phyloP scores from a whole-genome alignment of 2,888 invertebrate species.

The Sympetrum striolatum region DNA sequence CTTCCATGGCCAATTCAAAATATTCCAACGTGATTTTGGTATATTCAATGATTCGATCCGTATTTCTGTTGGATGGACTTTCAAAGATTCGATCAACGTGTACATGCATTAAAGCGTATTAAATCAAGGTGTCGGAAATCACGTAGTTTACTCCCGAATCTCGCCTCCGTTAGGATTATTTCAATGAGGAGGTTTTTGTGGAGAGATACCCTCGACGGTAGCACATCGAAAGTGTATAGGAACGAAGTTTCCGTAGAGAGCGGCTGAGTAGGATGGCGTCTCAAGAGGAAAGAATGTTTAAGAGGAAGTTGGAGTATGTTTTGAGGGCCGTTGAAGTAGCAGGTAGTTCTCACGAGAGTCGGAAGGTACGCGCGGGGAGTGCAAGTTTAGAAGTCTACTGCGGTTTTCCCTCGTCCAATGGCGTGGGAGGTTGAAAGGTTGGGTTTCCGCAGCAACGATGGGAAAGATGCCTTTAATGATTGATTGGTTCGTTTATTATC shows the following conservation, averaged over 20 bases:
- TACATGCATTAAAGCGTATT: too few species aligned
- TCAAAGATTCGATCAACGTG: too few species aligned
- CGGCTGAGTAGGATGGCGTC: not conserved
- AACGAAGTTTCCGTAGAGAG: not conserved
- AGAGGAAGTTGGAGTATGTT: not conserved
- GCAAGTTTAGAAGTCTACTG: not conserved
- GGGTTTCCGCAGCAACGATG: not conserved
- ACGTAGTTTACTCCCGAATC: too few species aligned
- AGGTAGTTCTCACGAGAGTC: not conserved
- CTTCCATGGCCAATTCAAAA: too few species aligned
- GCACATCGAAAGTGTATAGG: too few species aligned
- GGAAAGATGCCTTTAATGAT: not conserved
- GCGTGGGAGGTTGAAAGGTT: not conserved
- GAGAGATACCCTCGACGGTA: too few species aligned
- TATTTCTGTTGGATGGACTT: too few species aligned
- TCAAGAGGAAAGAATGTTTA: not conserved
- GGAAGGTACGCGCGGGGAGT: not conserved
- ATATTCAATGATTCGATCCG: too few species aligned
- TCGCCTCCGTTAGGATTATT: not conserved
- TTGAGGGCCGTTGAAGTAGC: not conserved
- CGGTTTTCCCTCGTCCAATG: not conserved
- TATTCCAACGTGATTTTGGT: too few species aligned
- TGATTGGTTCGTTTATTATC: not conserved
- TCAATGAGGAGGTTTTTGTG: not conserved
- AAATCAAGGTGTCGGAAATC: too few species aligned